Percentiles rank a stretch among this genome's conserved stretches.
These are phyloP conservation scores for Brachyptera risi DNA, from an alignment of 2,888 invertebrate species.

Conservation along the genomic window DNA sequence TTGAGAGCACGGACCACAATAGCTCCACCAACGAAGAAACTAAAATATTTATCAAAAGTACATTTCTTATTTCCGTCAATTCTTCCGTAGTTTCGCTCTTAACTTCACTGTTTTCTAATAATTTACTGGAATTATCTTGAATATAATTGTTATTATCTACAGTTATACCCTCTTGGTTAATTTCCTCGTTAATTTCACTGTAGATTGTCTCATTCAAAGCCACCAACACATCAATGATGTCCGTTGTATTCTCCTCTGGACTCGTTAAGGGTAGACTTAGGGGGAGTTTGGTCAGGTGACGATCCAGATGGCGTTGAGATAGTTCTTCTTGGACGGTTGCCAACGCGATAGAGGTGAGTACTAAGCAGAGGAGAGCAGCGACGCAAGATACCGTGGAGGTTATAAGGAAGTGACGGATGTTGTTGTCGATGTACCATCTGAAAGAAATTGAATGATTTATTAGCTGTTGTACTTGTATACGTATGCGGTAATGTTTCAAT, in stretches of 20 bases:
- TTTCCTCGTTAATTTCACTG: no score
- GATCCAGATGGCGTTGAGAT: slow-evolving; percentile 22
- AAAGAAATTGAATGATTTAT: no score
- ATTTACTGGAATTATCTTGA: no score
- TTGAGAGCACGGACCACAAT: slow-evolving; percentile 57
- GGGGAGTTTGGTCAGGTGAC: no score
- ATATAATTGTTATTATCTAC: no score
- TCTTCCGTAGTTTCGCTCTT: no score
- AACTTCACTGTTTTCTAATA: no score
- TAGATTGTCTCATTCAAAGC: no score
- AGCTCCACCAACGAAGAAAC: slow-evolving; percentile 56
- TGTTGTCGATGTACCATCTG: slow-evolving; percentile 61
- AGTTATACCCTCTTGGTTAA: no score
- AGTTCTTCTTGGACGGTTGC: slow-evolving; percentile 39
- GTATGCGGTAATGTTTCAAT: no score
- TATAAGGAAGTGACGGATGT: slow-evolving; percentile 59
- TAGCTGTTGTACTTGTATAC: no score
- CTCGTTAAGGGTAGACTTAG: no score
- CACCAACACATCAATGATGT: background rate
- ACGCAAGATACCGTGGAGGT: slow-evolving; percentile 53
- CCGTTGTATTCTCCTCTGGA: background rate
- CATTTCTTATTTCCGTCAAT: slow-evolving; percentile 32
- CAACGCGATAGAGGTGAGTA: slow-evolving; percentile 47
- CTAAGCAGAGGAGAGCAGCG: slow-evolving; percentile 48
- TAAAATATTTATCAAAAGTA: slow-evolving; percentile 56